Evolutionary conservation across 1,140 invertebrate species (phyloP).

Genomic region (Plectrocnemia conspersa): DNA sequence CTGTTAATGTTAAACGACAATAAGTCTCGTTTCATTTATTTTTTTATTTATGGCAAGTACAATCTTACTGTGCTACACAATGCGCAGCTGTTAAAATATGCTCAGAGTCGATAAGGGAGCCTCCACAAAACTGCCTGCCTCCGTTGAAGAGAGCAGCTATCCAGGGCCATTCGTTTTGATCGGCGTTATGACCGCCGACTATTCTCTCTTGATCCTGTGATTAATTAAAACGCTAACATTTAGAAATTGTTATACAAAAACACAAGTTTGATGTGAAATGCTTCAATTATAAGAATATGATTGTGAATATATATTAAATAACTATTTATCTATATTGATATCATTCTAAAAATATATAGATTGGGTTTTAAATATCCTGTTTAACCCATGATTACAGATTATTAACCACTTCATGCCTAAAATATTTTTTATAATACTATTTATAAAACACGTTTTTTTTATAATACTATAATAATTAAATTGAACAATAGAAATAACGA

Average conservation of each 20-base stretch:
- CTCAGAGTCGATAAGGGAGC: slow-evolving; percentile 74
- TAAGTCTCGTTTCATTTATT: not conserved
- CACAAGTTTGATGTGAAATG: too few species aligned
- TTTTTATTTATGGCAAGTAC: not conserved
- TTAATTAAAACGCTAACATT: slow-evolving; percentile 16
- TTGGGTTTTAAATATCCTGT: too few species aligned
- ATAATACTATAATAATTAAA: too few species aligned
- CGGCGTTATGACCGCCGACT: slow-evolving; percentile 76
- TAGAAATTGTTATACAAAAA: not conserved
- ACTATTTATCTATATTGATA: too few species aligned
- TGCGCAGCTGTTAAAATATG: slow-evolving; percentile 88
- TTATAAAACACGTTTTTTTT: too few species aligned
- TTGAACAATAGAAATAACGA: too few species aligned
- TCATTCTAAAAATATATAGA: too few species aligned
- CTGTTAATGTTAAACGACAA: slow-evolving; percentile 45
- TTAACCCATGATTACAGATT: too few species aligned
- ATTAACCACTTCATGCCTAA: too few species aligned
- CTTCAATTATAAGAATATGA: too few species aligned
- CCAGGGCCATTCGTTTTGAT: slow-evolving; percentile 81
- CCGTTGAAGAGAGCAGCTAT: slow-evolving; percentile 77
- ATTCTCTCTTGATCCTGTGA: slow-evolving; percentile 70
- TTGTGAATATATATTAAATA: too few species aligned
- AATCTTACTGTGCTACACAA: slow-evolving; percentile 79
- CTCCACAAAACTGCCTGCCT: slow-evolving; percentile 84
- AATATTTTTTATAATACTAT: too few species aligned